Percentiles rank a stretch among this genome's conserved stretches.
These are phyloP conservation scores for Ectropis crepuscularia DNA, from an alignment of 2,888 invertebrate species.

Conservation along the genomic window DNA sequence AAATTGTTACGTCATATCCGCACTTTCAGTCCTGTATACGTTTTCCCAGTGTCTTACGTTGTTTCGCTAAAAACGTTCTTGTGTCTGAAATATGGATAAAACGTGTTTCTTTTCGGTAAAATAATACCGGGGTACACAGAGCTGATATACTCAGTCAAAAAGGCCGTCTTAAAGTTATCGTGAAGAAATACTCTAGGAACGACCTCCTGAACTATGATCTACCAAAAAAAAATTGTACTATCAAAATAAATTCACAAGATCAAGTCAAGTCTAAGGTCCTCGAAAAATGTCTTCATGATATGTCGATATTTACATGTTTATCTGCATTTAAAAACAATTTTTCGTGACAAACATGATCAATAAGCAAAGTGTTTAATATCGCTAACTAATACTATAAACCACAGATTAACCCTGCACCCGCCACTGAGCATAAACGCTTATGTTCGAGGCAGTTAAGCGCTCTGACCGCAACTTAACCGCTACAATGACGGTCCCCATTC, in stretches of 20 bases:
- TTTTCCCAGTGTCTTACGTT: slow-evolving; percentile 10
- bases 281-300: no score
- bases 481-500: slow-evolving; percentile 9
- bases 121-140: not conserved
- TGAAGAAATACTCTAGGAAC: no score
- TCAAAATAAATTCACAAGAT: no score
- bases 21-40: not conserved
- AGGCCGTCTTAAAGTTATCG: not conserved
- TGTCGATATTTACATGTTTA: no score
- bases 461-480: slow-evolving; percentile 9
- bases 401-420: not conserved
- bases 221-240: no score
- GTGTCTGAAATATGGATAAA: slow-evolving; percentile 5
- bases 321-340: no score
- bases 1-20: slow-evolving; percentile 19
- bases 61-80: slow-evolving; percentile 11
- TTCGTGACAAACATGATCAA: no score
- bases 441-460: slow-evolving; percentile 9
- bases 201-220: no score
- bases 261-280: no score
- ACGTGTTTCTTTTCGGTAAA: not conserved
- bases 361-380: not conserved
- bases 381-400: slow-evolving; percentile 1
- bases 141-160: not conserved
- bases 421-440: slow-evolving; percentile 1